phyloP scores from a whole-genome alignment of 1,140 invertebrate species.

The Drosophila asahinai region DNA sequence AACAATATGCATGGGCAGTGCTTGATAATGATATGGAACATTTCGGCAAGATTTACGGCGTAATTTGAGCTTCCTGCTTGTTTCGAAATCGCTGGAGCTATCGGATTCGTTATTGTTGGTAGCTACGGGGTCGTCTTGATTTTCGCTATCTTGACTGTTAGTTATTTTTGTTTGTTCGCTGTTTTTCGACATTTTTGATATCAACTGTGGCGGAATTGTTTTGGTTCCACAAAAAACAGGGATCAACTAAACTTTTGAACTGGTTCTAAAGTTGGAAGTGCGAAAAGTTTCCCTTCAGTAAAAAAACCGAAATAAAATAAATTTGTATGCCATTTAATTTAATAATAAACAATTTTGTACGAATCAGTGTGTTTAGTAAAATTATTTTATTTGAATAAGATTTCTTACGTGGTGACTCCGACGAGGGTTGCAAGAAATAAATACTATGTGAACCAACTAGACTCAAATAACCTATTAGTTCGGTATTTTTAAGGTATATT shows the following conservation, averaged over 20 bases:
- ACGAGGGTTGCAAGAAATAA: neutral
- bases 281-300: neutral
- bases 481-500: neutral
- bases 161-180: neutral
- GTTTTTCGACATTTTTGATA: conserved; percentile 42
- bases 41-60: conserved; percentile 38
- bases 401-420: neutral
- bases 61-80: conserved; percentile 38
- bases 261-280: neutral
- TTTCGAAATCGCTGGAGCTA: conserved; percentile 48
- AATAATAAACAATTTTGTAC: too few species aligned
- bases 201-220: conserved; percentile 29
- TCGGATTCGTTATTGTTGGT: conserved; percentile 5
- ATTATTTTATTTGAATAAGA: neutral
- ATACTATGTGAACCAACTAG: neutral
- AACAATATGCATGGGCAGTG: conserved; percentile 50
- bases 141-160: neutral
- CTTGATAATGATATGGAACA: conserved; percentile 37
- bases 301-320: too few species aligned
- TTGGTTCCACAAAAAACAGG: conserved; percentile 23
- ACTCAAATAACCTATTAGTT: neutral
- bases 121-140: neutral
- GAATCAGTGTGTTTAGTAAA: too few species aligned
- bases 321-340: too few species aligned
- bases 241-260: conserved; percentile 2